Base-by-base conservation (phyloP, 2,113 vertebrate genomes). In the Zosterops borbonicus region DNA sequence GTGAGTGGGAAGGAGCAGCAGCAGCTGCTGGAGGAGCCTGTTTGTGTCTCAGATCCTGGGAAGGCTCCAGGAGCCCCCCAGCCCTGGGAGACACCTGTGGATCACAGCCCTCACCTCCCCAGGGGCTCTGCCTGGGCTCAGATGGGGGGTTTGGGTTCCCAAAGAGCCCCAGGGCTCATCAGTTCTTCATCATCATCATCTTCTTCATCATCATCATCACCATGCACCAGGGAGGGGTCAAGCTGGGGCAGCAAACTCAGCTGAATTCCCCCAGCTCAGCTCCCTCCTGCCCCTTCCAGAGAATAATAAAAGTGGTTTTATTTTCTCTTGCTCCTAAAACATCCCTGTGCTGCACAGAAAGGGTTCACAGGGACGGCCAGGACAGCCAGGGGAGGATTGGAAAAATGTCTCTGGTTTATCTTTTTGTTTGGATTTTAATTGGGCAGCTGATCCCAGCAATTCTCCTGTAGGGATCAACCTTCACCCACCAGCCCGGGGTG, bases 211-310 rank as follows among this genome's bases (percentile, higher is more conserved):
- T 12, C 39, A 39, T 39, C 39, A 39, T 39, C 39, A 39, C 11
- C 11, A 12, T 39, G 39, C 11, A 33, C 7, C 0, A 2, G 37
- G n/a, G 9, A 64, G 50, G 60, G 64, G 5, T 76, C 6, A 46
- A 6, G 7, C 18, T 0, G 6, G 53, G 50, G 42, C 55, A 65
- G 55, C 0, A 0, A 14, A 12, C 10, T 29, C 50, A 9, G 55
- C 1, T 1, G 0, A 31, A 16, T 39, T 39, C 39, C 39, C 39
- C 39, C 7, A 37, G 70, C 67, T 90, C 63, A 4, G 4, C 33
- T 25, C 11, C 71, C 37, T 9, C 53, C 67, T 23, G 1, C 4
- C 24, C 89, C 16, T 41, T 21, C 9, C 39, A 37, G 35, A 39
- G 2, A 10, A 13, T 6, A 7, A 28, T 2, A 6, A 33, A 76